phyloP scores from a whole-genome alignment of 2,113 vertebrate genomes.

The cattle (Bos taurus) region DNA sequence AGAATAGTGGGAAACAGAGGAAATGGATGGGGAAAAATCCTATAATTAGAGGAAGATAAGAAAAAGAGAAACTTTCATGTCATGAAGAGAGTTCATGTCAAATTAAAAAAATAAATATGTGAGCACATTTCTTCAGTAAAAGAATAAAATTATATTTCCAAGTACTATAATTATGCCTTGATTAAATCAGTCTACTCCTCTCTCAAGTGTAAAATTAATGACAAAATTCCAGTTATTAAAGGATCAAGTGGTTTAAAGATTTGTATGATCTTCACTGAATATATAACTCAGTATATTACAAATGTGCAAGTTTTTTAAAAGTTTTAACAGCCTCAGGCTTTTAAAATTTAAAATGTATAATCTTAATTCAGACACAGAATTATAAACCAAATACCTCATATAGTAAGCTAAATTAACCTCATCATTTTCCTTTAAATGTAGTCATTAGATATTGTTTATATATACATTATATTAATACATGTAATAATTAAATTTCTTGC shows the following conservation, averaged over 20 bases:
- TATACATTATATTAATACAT: not conserved
- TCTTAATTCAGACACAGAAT: constrained; percentile 26
- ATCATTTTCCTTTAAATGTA: constrained; percentile 37
- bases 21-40: not conserved
- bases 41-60: not conserved
- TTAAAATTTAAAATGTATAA: constrained; percentile 51
- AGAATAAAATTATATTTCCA: constrained; percentile 60
- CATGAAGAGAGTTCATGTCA: constrained; percentile 48
- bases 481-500: constrained; percentile 40
- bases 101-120: constrained; percentile 48
- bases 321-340: not conserved
- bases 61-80: not conserved
- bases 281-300: not conserved
- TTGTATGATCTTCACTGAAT: not conserved
- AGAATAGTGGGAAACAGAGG: not conserved
- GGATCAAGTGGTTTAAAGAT: not conserved
- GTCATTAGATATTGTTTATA: constrained; percentile 48
- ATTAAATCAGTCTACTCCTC: constrained; percentile 55
- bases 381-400: constrained; percentile 35
- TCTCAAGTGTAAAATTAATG: constrained; percentile 58
- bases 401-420: constrained; percentile 43
- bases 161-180: constrained; percentile 49
- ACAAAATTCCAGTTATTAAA: constrained; percentile 32
- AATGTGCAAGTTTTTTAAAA: not conserved
- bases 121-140: constrained; percentile 51